A percentile compares a stretch with the other conserved stretches of the same genome.
Conservation (phyloP, 1,140 invertebrate species). For the Tetragnatha versicolor region DNA sequence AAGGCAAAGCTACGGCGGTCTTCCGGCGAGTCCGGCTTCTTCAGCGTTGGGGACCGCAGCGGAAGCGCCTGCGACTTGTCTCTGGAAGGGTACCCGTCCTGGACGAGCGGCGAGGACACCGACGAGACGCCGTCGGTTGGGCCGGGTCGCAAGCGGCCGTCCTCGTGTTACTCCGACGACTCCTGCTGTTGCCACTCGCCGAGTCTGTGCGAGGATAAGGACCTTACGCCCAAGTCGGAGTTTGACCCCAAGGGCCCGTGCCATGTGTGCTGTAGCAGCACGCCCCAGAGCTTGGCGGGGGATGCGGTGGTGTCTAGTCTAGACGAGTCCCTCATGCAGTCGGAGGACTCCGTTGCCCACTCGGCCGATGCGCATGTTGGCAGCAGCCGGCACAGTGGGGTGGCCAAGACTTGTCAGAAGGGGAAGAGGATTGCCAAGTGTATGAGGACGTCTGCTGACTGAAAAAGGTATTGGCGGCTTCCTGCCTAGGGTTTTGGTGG, state of each 20-base stretch:
- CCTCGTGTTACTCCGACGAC: conserved; percentile 49
- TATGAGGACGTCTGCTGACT: conserved; percentile 45
- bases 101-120: background rate
- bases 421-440: conserved; percentile 40
- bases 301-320: conserved; percentile 33
- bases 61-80: conserved; percentile 60
- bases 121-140: background rate
- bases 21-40: conserved; percentile 89
- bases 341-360: background rate
- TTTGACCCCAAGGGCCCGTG: background rate
- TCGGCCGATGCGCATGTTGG: background rate
- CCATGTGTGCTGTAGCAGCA: background rate
- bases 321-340: background rate
- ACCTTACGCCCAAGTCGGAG: background rate
- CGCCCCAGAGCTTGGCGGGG: background rate
- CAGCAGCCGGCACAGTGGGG: background rate
- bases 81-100: conserved; percentile 20
- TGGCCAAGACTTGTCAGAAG: conserved; percentile 36
- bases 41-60: conserved; percentile 76
- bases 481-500: too few relatives aligned
- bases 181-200: conserved; percentile 20
- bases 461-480: background rate
- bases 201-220: conserved; percentile 1
- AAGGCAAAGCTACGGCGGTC: conserved; percentile 71
- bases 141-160: conserved; percentile 31